Evolutionary conservation across 2,888 invertebrate genomes (phyloP).

Genomic region (Agonopterix heracliana): DNA sequence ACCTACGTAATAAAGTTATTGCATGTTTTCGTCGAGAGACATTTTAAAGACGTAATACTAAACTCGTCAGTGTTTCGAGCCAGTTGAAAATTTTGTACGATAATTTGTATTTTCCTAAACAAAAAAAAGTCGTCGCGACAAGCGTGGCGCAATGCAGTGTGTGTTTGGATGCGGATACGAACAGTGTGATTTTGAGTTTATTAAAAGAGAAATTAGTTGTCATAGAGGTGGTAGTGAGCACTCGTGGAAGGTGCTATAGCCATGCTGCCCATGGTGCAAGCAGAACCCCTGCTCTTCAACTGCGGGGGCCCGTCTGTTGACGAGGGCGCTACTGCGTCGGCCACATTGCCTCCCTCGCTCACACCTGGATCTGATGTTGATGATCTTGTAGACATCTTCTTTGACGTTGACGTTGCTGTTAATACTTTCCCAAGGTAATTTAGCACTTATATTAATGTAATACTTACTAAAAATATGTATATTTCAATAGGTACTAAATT

Average conservation of each 20-base stretch:
- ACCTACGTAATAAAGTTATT: slow-evolving; percentile 62
- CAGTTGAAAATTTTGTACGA: slow-evolving; percentile 18
- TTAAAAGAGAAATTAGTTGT: slow-evolving; percentile 42
- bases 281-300: slow-evolving; percentile 61
- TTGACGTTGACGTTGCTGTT: slow-evolving; percentile 68
- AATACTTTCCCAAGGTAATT: slow-evolving; percentile 59
- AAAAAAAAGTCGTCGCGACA: slow-evolving; percentile 58
- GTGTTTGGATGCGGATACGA: slow-evolving; percentile 64
- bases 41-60: slow-evolving; percentile 27
- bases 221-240: slow-evolving; percentile 45
- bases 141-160: slow-evolving; percentile 75
- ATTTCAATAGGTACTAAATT: not conserved
- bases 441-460: not conserved
- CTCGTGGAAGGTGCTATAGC: slow-evolving; percentile 49
- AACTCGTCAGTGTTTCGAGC: slow-evolving; percentile 14
- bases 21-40: slow-evolving; percentile 40
- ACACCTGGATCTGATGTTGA: slow-evolving; percentile 67
- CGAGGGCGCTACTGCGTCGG: slow-evolving; percentile 56
- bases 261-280: slow-evolving; percentile 71
- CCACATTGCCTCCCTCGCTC: slow-evolving; percentile 63
- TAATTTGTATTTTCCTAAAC: slow-evolving; percentile 30
- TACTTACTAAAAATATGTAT: slow-evolving; percentile 5
- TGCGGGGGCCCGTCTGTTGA: slow-evolving; percentile 55
- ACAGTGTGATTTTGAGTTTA: slow-evolving; percentile 56
- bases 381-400: slow-evolving; percentile 66